These are phyloP conservation scores for Heteromurus nitidus DNA, from an alignment of 2,888 invertebrate species.

Conservation along the genomic window DNA sequence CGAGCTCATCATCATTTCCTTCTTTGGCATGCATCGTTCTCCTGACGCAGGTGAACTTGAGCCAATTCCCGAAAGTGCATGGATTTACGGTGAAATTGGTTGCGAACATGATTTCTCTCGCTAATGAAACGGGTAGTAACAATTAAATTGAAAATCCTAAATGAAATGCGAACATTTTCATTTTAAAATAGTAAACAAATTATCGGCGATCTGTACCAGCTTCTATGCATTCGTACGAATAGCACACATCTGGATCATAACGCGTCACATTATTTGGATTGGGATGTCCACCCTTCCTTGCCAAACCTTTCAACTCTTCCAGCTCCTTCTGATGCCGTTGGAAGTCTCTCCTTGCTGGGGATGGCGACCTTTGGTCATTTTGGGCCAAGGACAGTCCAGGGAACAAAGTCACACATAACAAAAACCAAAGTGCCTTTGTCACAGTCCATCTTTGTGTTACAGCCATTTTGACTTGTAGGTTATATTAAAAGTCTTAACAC, in stretches of 20 bases:
- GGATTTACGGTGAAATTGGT: constrained; percentile 49
- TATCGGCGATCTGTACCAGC: constrained; percentile 50
- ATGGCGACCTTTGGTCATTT: background rate
- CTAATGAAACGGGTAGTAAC: constrained; percentile 11
- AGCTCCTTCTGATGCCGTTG: constrained; percentile 22
- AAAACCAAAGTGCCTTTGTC: no score
- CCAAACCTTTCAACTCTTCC: constrained; percentile 40
- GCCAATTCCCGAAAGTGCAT: constrained; percentile 39
- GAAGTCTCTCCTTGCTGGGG: background rate
- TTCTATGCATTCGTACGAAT: constrained; percentile 51
- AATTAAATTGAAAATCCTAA: background rate
- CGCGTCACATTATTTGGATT: constrained; percentile 35
- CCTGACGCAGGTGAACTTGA: constrained; percentile 41
- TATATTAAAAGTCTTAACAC: no score
- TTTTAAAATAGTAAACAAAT: no score
- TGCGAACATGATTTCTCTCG: constrained; percentile 38
- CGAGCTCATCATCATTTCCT: constrained; percentile 25
- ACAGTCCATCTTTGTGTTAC: no score
- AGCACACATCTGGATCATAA: constrained; percentile 47
- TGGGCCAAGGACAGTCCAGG: no score
- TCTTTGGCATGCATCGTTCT: constrained; percentile 18
- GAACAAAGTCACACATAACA: no score
- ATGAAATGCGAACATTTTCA: background rate
- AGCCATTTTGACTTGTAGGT: no score
- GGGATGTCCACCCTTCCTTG: constrained; percentile 42